Conservation (phyloP, 2,113 vertebrate species). For the Lampris megalopsis region DNA sequence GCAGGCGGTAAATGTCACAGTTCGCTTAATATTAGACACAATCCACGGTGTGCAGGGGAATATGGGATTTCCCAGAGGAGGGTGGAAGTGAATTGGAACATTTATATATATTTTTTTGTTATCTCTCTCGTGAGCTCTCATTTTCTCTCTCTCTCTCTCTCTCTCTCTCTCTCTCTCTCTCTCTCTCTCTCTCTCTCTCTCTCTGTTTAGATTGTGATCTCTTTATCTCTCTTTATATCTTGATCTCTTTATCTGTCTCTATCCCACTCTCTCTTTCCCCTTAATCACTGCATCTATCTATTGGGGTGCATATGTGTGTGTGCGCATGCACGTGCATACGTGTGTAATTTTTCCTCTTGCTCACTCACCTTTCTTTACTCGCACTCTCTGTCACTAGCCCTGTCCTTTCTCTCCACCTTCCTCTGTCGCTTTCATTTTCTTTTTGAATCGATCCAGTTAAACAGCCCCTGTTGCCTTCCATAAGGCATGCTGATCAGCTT, state of each 20-base stretch:
- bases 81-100: conserved; percentile 60
- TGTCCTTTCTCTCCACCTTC: not conserved
- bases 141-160: not conserved
- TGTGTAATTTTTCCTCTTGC: not conserved
- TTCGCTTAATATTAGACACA: conserved; percentile 40
- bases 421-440: not conserved
- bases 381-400: not conserved
- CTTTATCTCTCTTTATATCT: conserved; percentile 11
- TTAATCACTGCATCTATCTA: not conserved
- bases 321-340: too few species aligned
- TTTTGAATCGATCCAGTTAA: not conserved
- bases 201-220: conserved; percentile 5
- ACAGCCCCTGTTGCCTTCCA: not conserved
- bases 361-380: not conserved
- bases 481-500: not conserved
- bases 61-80: conserved; percentile 44
- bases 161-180: not conserved
- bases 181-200: conserved; percentile 40
- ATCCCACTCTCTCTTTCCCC: not conserved
- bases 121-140: conserved; percentile 18
- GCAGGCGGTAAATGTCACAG: conserved; percentile 71
- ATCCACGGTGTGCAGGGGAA: conserved; percentile 25
- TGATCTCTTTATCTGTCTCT: not conserved
- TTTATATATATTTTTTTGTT: conserved; percentile 54
- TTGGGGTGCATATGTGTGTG: too few species aligned